A percentile compares a stretch with the other conserved stretches of the same genome.
These are phyloP conservation scores for Pelobates fuscus DNA, from an alignment of 2,113 vertebrate genomes.

Conservation along the genomic window DNA sequence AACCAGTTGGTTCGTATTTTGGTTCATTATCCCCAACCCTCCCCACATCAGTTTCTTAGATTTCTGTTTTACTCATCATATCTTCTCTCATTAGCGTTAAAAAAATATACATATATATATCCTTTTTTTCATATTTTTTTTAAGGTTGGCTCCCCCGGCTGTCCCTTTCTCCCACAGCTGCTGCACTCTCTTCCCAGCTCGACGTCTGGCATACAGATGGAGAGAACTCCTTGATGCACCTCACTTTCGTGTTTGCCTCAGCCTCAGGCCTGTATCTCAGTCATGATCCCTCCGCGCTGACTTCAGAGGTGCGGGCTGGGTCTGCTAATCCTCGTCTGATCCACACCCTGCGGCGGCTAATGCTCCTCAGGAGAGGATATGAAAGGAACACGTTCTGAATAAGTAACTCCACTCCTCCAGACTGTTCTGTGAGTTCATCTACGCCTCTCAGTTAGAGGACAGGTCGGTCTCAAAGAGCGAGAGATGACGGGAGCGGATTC, in stretches of 20 bases:
- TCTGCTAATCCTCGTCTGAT: constrained; percentile 41
- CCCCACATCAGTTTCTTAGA: too few species aligned
- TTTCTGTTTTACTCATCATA: too few species aligned
- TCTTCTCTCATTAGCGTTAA: too few species aligned
- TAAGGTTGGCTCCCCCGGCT: constrained; percentile 7
- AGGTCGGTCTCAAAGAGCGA: neutral
- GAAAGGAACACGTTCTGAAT: constrained; percentile 35
- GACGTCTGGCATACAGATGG: constrained; percentile 45
- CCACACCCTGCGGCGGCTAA: constrained; percentile 36
- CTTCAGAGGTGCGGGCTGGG: constrained; percentile 39
- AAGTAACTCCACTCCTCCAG: constrained; percentile 22
- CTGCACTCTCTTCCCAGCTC: neutral
- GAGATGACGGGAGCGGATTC: neutral
- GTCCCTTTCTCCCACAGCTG: constrained; percentile 18
- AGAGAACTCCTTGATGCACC: constrained; percentile 9
- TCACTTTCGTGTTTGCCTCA: constrained; percentile 1
- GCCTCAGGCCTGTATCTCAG: constrained; percentile 26
- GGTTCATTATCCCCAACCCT: neutral
- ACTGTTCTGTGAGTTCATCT: constrained; percentile 5
- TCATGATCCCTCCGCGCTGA: constrained; percentile 31
- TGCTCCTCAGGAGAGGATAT: constrained; percentile 41
- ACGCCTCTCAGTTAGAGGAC: neutral
- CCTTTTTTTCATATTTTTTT: too few species aligned
- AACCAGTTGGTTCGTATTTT: neutral
- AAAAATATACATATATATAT: too few species aligned